Base-by-base conservation (phyloP, 2,888 invertebrate genomes). In the Euzetes globulus region DNA sequence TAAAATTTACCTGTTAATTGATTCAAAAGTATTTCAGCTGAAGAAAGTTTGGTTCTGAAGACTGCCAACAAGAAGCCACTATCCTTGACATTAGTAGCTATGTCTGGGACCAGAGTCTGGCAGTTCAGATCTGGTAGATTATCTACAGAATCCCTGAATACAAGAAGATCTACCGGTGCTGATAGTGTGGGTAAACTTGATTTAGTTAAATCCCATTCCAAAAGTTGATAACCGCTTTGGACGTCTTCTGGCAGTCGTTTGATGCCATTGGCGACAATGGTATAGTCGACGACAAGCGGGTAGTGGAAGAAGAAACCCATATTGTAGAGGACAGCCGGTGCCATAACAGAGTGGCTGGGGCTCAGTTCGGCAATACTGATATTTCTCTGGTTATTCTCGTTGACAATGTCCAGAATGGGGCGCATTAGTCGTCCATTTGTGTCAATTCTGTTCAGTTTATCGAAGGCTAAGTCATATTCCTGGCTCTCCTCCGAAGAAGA, bases 321-420 rank as follows among this genome's bases (percentile, higher is more conserved):
- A 25, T 65, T 58, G 25, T 29, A 25, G 17, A 60, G 22, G 19
- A 72, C 41, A 19, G 65, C 73, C 7, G 63, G 17, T 9, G 45
- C 33, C 41, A 71, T 25, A 75, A 37, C 6, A 74, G 27, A 11
- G 41, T 13, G 11, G 50, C 15, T n/a, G 22, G 70, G 41, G 29
- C 73, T 71, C 6, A 88, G 83, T 85, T 94, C 94, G 17, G 87
- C 84, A 19, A 88, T 85, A 83, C 90, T 91, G n/a, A 94, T 82
- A 80, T 90, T 90, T 6, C 88, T 82, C 17, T 85, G 84, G 25
- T 87, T 86, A 82, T 94, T 94, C 84, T 94, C 94, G 47, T 89
- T 83, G 33, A 89, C 88, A 11, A 90, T 83, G 81, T 94, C 92
- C 74, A 91, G 81, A 75, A 81, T 41, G 15, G 73, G 65, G 19